phyloP scores from a whole-genome alignment of 2,888 invertebrate species.

The Esperia sulphurella region DNA sequence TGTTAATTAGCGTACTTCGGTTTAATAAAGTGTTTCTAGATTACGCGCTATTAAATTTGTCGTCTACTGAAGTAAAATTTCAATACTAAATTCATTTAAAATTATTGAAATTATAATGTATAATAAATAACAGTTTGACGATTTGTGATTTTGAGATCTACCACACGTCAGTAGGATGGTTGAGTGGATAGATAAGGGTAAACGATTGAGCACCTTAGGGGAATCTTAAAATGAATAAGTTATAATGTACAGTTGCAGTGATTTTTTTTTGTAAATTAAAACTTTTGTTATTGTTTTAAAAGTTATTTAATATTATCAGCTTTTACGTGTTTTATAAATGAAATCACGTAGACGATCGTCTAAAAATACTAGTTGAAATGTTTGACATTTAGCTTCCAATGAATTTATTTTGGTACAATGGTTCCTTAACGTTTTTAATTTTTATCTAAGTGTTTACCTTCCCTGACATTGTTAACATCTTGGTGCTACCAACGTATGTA shows the following conservation, averaged over 20 bases:
- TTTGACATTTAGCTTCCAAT: conserved; percentile 30
- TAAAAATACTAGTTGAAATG: conserved; percentile 28
- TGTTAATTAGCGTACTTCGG: no score
- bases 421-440: conserved; percentile 21
- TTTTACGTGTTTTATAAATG: conserved; percentile 35
- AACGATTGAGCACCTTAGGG: no score
- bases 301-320: conserved; percentile 34
- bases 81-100: no score
- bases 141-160: no score
- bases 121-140: no score
- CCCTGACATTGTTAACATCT: conserved; percentile 14
- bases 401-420: conserved; percentile 35
- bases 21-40: no score
- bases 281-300: conserved; percentile 48
- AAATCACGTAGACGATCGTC: conserved; percentile 41
- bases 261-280: conserved; percentile 39
- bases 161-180: no score
- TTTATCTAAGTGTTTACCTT: conserved; percentile 22
- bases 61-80: no score
- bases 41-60: no score
- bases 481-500: conserved; percentile 18
- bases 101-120: no score
- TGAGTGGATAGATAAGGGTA: no score
- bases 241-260: conserved; percentile 23
- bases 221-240: background rate